Percentiles rank a stretch among this genome's conserved stretches.
These are phyloP conservation scores for Sylvietta virens DNA, from an alignment of 2,113 vertebrate genomes.

Conservation along the genomic window DNA sequence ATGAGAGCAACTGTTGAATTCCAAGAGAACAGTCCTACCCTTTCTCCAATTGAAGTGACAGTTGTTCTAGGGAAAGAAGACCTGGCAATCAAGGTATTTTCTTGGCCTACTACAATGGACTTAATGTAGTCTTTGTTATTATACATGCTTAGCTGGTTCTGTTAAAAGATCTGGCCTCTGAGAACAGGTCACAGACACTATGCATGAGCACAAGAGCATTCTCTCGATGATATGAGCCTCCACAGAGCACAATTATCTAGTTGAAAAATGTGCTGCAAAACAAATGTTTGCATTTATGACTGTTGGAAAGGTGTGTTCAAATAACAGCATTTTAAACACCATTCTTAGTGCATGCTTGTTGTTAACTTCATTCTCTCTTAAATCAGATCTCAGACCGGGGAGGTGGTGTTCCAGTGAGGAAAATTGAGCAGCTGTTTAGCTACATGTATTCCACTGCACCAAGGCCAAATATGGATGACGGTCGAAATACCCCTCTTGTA, in stretches of 20 bases:
- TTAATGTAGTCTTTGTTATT: neutral
- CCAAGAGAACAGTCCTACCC: slow-evolving; percentile 79
- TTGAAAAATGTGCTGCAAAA: neutral
- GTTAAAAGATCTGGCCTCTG: neutral
- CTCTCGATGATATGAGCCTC: neutral
- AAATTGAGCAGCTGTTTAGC: slow-evolving; percentile 91
- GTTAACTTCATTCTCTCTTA: neutral
- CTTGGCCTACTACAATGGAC: neutral
- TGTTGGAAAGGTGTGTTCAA: neutral
- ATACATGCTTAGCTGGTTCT: neutral
- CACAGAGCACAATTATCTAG: neutral
- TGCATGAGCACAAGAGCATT: neutral
- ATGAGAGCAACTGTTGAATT: slow-evolving; percentile 97
- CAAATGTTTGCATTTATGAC: neutral
- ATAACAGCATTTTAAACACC: neutral
- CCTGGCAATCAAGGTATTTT: slow-evolving; percentile 91
- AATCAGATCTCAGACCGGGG: slow-evolving; percentile 91
- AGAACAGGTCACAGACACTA: neutral
- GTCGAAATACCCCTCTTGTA: slow-evolving; percentile 89
- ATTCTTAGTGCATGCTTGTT: neutral
- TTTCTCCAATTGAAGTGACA: slow-evolving; percentile 86
- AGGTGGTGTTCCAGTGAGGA: slow-evolving; percentile 91
- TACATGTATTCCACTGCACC: slow-evolving; percentile 97
- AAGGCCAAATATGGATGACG: slow-evolving; percentile 80
- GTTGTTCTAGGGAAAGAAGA: slow-evolving; percentile 92